Conservation (phyloP, 2,113 vertebrate genomes). For the Zootoca vivipara region DNA sequence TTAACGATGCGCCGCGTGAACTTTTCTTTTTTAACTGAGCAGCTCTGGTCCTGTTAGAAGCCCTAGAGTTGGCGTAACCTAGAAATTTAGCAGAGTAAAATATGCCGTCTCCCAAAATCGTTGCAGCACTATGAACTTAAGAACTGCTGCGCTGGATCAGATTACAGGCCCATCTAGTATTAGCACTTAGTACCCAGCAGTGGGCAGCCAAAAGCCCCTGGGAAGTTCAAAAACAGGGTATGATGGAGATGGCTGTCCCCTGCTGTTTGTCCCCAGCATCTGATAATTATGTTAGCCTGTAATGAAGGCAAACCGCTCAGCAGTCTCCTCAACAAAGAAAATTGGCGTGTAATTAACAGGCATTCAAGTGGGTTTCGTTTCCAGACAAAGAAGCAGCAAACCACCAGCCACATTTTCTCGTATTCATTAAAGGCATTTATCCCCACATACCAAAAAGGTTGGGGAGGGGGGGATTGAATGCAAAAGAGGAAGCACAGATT, state of each 20-base stretch:
- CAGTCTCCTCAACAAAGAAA: conserved; percentile 16
- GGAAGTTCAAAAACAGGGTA: conserved; percentile 6
- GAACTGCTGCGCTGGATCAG: not conserved
- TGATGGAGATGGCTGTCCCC: conserved; percentile 10
- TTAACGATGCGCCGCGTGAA: too few relatives aligned
- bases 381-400: conserved; percentile 30
- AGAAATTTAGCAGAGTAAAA: conserved; percentile 7
- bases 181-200: not conserved
- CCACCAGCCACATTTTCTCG: not conserved
- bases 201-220: not conserved
- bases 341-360: conserved; percentile 27
- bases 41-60: not conserved
- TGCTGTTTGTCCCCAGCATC: conserved; percentile 16
- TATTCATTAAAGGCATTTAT: conserved; percentile 27
- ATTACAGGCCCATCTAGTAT: not conserved
- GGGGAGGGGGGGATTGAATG: too few relatives aligned
- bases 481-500: conserved; percentile 4
- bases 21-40: not conserved
- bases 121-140: not conserved
- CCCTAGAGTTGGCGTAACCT: not conserved
- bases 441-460: not conserved
- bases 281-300: conserved; percentile 13
- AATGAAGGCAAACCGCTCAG: conserved; percentile 27
- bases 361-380: conserved; percentile 32
- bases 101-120: not conserved